Percentiles rank a stretch among this genome's conserved stretches.
Conservation (phyloP, 2,888 invertebrate species). For the Agriopis aurantiaria region DNA sequence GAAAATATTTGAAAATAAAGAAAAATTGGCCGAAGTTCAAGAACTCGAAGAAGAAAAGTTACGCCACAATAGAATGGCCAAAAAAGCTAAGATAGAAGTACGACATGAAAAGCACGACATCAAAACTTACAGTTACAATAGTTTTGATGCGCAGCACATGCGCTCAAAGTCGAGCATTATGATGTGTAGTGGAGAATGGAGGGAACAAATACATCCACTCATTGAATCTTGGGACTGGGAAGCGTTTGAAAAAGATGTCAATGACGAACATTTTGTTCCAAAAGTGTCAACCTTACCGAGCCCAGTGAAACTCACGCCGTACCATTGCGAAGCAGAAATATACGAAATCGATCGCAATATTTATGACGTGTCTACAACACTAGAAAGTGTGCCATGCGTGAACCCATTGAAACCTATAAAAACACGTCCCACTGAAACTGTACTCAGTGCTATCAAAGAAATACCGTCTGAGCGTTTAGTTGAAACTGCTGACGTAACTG, state of each 20-base stretch:
- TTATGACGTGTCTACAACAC: slow-evolving; percentile 82
- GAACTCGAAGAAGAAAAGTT: slow-evolving; percentile 86
- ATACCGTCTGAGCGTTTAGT: slow-evolving; percentile 86
- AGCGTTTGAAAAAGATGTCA: slow-evolving; percentile 87
- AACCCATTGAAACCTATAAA: slow-evolving; percentile 87
- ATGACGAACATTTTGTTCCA: slow-evolving; percentile 80
- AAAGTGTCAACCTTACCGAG: slow-evolving; percentile 76
- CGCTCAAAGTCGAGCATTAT: slow-evolving; percentile 83
- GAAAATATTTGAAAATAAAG: slow-evolving; percentile 92
- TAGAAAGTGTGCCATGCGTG: slow-evolving; percentile 88
- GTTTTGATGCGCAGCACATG: slow-evolving; percentile 83
- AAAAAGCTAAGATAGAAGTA: slow-evolving; percentile 76
- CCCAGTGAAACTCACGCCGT: slow-evolving; percentile 80
- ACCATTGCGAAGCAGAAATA: slow-evolving; percentile 81
- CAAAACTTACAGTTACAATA: slow-evolving; percentile 77
- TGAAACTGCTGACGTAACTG: slow-evolving; percentile 87
- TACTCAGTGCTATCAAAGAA: slow-evolving; percentile 81
- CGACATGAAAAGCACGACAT: slow-evolving; percentile 81
- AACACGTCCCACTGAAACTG: slow-evolving; percentile 74
- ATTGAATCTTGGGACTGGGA: slow-evolving; percentile 89
- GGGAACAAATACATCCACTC: slow-evolving; percentile 88
- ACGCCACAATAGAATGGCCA: slow-evolving; percentile 71
- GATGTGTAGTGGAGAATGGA: slow-evolving; percentile 85
- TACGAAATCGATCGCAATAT: slow-evolving; percentile 83
- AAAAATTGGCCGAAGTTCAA: slow-evolving; percentile 88